These are phyloP conservation scores for Pleuronectes platessa DNA, from an alignment of 2,113 vertebrate genomes.

Conservation along the genomic window DNA sequence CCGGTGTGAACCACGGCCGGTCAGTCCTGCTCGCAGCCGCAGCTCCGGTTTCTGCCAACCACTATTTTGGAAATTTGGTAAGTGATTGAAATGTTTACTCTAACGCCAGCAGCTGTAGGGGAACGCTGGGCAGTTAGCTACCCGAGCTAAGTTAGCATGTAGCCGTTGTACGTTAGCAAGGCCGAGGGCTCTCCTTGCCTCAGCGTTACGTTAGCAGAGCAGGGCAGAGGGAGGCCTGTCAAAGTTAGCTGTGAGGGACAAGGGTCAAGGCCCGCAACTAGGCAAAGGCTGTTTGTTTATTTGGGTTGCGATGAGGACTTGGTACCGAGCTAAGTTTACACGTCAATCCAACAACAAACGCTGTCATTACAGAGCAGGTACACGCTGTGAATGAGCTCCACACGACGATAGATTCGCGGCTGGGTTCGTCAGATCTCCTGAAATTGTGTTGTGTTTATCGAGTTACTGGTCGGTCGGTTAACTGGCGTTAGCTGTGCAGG, in stretches of 20 bases:
- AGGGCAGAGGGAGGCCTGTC: constrained; percentile 59
- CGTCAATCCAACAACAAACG: not conserved
- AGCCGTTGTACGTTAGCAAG: constrained; percentile 51
- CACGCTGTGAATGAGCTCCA: not conserved
- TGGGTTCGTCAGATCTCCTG: not conserved
- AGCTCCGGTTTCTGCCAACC: constrained; percentile 50
- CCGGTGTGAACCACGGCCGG: constrained; percentile 36
- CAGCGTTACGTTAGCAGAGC: constrained; percentile 39
- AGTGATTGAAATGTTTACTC: constrained; percentile 55
- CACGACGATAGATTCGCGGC: not conserved
- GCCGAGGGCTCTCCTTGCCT: constrained; percentile 62
- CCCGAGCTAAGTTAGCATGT: constrained; percentile 47
- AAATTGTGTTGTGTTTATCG: constrained; percentile 22
- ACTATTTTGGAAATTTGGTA: constrained; percentile 72
- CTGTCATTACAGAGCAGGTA: not conserved
- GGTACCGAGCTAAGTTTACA: not conserved
- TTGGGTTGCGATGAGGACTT: constrained; percentile 27
- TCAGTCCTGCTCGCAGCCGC: constrained; percentile 25
- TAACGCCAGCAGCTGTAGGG: not conserved
- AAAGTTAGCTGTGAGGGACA: constrained; percentile 70
- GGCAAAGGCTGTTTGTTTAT: constrained; percentile 64
- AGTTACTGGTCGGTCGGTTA: constrained; percentile 33
- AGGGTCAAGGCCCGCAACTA: constrained; percentile 70
- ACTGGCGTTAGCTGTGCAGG: constrained; percentile 30
- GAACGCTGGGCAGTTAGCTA: constrained; percentile 33